A percentile compares a stretch with the other conserved stretches of the same genome.
These are phyloP conservation scores for Uria lomvia DNA, from an alignment of 2,113 vertebrate genomes.

Conservation along the genomic window DNA sequence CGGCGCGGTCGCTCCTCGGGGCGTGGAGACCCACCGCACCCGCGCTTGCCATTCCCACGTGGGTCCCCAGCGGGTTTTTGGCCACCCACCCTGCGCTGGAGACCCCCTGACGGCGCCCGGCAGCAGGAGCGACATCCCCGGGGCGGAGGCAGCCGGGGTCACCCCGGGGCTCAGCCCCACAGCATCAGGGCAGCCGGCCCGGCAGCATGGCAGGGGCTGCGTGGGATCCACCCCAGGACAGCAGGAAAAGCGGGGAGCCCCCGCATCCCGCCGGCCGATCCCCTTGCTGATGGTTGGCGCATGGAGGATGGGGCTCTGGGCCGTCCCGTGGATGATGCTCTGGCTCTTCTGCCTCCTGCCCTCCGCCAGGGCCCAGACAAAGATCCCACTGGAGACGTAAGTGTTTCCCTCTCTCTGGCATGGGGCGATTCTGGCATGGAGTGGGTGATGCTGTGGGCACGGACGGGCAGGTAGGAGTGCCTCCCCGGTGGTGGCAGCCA, in stretches of 20 bases:
- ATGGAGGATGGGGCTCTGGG: constrained; percentile 43
- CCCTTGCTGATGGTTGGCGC: constrained; percentile 6
- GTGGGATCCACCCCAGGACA: not conserved
- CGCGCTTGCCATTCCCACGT: rapidly evolving
- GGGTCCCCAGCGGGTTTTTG: not conserved
- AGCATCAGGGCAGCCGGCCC: not conserved
- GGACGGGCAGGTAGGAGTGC: not conserved
- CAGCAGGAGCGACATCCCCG: not conserved
- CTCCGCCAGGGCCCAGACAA: constrained; percentile 73
- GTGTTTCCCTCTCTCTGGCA: constrained; percentile 14
- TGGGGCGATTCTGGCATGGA: not conserved
- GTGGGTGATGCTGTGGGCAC: not conserved
- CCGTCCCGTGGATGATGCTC: constrained; percentile 74
- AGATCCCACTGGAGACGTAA: constrained; percentile 89
- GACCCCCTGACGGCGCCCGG: not conserved
- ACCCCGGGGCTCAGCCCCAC: not conserved
- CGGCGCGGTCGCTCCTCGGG: not conserved
- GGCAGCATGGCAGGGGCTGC: not conserved
- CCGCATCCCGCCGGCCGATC: not conserved
- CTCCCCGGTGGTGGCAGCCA: rapidly evolving
- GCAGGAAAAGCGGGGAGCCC: not conserved
- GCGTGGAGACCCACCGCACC: rapidly evolving
- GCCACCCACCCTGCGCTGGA: rapidly evolving
- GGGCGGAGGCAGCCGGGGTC: not conserved
- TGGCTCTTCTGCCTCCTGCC: constrained; percentile 58